A percentile compares a stretch with the other conserved stretches of the same genome.
These are phyloP conservation scores for Xiphophorus couchianus DNA, from an alignment of 2,113 vertebrate species.

Conservation along the genomic window DNA sequence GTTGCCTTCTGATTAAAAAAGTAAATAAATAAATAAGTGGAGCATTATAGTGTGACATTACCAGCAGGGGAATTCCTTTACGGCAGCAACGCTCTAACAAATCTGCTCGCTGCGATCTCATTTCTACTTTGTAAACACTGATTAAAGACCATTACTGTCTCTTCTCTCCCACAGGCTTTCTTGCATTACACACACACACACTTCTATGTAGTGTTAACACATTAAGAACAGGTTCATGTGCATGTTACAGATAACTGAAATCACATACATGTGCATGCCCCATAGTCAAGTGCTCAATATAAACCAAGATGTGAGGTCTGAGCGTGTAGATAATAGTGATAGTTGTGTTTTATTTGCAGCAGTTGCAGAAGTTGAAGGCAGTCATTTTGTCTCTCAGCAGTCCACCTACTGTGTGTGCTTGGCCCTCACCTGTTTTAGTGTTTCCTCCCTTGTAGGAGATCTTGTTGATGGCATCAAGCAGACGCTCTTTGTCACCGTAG, in stretches of 20 bases:
- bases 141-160: slow-evolving; percentile 29
- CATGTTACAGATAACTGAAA: not conserved
- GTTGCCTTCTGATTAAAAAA: slow-evolving; percentile 16
- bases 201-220: not conserved
- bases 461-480: slow-evolving; percentile 90
- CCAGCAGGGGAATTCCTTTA: slow-evolving; percentile 9
- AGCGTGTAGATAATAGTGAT: too few species aligned
- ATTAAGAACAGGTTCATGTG: not conserved
- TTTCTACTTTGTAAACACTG: slow-evolving; percentile 39
- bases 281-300: not conserved
- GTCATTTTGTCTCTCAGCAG: not conserved
- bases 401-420: not conserved
- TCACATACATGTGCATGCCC: not conserved
- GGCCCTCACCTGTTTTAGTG: slow-evolving; percentile 89
- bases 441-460: slow-evolving; percentile 98
- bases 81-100: not conserved
- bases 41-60: slow-evolving; percentile 16
- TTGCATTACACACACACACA: not conserved
- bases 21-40: not conserved
- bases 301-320: not conserved
- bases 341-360: not conserved
- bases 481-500: slow-evolving; percentile 86
- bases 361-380: not conserved
- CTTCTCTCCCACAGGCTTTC: slow-evolving; percentile 1
- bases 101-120: slow-evolving; percentile 18